phyloP scores from a whole-genome alignment of 1,140 invertebrate genomes.

The Temnothorax longispinosus region DNA sequence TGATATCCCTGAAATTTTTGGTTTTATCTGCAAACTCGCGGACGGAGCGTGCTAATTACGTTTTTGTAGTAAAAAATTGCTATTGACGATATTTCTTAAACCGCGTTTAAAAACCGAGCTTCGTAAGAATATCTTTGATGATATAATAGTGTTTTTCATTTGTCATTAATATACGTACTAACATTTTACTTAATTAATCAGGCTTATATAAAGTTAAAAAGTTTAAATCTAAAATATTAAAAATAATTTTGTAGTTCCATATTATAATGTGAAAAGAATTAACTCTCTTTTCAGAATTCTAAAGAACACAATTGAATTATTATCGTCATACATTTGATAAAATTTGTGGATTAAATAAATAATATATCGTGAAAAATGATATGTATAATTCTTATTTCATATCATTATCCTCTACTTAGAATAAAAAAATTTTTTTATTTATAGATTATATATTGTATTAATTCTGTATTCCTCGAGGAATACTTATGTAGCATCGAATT shows the following conservation, averaged over 20 bases:
- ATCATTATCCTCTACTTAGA: background rate
- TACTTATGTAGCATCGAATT: constrained; percentile 67
- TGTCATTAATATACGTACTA: background rate
- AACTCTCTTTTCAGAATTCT: background rate
- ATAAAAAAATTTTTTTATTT: background rate
- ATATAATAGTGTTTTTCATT: background rate
- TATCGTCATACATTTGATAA: background rate
- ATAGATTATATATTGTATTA: background rate
- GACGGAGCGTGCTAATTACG: background rate
- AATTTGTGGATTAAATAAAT: background rate
- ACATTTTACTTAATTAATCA: background rate
- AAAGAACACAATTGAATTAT: background rate
- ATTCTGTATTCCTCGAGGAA: constrained; percentile 15
- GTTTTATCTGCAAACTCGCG: no score
- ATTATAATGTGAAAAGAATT: background rate
- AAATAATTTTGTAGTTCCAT: background rate
- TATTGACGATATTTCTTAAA: background rate
- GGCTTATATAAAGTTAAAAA: background rate
- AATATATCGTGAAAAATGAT: background rate
- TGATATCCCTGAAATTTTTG: background rate
- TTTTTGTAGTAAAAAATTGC: background rate
- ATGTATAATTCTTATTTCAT: background rate
- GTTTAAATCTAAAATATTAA: background rate
- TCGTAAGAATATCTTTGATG: background rate
- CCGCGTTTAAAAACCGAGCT: background rate